Base-by-base conservation (phyloP, 2,797 vertebrate genomes). In the Cynodonichthys magdalenae region DNA sequence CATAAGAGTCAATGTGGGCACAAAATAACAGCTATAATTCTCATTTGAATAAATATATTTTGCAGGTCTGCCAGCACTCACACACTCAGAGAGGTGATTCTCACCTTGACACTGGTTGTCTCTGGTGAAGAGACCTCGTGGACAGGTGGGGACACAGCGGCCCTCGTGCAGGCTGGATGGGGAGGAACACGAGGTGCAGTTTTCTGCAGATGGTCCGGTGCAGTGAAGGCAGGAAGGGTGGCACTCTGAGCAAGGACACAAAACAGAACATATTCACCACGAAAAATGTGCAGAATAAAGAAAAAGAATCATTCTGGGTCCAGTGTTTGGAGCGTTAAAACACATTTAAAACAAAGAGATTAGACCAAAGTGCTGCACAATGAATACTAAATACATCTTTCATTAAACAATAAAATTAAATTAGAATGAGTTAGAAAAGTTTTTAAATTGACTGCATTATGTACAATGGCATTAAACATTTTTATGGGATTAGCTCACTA, bases 201-300 rank as follows among this genome's bases (percentile, higher is more conserved):
- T 93, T 41, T 79, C 87, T 1, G 86, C 71, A 5, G 91, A 87
- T 2, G 56, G 92, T 15, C 94, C 95, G 0, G 59, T 24, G 0
- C 97, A 99, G 20, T 45, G 68, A 5, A 74, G 69, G 41, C 97
- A 99, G 49, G 95, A 95, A 8, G 87, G 48, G 59, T 98, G 93
- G 79, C 97, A 99, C 66, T 92, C 96, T 95, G 89, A 58, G 85
- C 48, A 12, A 63, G 42, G 52, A 69, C 45, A 66, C 14, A 68
- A 29, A 18, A 53, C 14, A 29, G 1, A 49, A 19, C 8, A 47
- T 15, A 10, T 49, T 54, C 14, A 34, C 5, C 15, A 57, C 15
- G 10, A 48, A 45, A 7, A 27, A 0, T 14, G 12, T 15, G 1
- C 15, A 15, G 8, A 4, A 42, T 10, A 9, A 10, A 52, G 9